These are phyloP conservation scores for Charaxes varanes DNA, from an alignment of 1,140 invertebrate genomes.

Conservation along the genomic window DNA sequence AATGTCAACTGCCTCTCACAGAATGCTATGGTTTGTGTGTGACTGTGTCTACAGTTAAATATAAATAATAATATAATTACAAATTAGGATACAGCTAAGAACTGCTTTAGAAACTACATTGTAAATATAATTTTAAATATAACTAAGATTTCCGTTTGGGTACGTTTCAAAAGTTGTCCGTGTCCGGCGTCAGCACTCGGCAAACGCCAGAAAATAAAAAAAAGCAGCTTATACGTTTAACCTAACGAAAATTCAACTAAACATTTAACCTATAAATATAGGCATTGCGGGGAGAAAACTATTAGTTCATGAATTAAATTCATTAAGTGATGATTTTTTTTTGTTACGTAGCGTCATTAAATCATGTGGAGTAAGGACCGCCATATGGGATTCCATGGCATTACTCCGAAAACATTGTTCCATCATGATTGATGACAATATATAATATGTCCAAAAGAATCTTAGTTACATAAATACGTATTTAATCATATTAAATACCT, in stretches of 20 bases:
- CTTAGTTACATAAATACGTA: slow-evolving; percentile 24
- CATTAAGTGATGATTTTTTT: slow-evolving; percentile 34
- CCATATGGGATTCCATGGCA: slow-evolving; percentile 73
- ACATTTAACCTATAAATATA: slow-evolving; percentile 36
- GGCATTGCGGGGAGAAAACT: slow-evolving; percentile 13
- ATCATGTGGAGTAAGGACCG: slow-evolving; percentile 71
- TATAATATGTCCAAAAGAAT: slow-evolving; percentile 24
- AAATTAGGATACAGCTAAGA: too few species aligned
- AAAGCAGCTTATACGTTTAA: slow-evolving; percentile 51
- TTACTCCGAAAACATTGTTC: slow-evolving; percentile 66
- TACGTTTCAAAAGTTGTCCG: slow-evolving; percentile 18
- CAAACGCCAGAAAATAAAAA: slow-evolving; percentile 48
- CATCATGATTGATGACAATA: slow-evolving; percentile 50
- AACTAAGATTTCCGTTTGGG: background rate
- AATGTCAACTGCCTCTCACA: too few species aligned
- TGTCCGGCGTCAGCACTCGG: slow-evolving; percentile 37
- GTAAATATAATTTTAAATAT: background rate
- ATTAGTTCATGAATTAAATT: slow-evolving; percentile 25
- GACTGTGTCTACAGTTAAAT: too few species aligned
- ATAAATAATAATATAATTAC: too few species aligned
- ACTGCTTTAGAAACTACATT: too few species aligned
- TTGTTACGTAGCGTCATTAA: slow-evolving; percentile 59
- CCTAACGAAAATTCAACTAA: slow-evolving; percentile 39
- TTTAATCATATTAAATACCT: slow-evolving; percentile 42
- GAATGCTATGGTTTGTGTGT: too few species aligned